Base-by-base conservation (phyloP, 2,888 invertebrate genomes). In the Rhingia campestris region DNA sequence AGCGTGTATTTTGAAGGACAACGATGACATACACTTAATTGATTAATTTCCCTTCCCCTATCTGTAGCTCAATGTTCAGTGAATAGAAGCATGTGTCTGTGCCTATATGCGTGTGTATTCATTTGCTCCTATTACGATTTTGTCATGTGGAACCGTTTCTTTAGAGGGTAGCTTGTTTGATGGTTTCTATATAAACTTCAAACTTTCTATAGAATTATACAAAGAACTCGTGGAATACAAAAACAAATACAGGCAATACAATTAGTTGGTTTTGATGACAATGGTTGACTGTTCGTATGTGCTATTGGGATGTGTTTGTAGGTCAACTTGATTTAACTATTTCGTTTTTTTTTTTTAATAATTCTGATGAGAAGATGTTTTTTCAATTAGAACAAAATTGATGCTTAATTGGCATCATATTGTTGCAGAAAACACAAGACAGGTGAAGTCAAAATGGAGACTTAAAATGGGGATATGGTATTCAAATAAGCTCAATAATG, bases 311-410 rank as follows among this genome's bases (percentile, higher is more conserved):
- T 67, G 35, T 39, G 37, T 64, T 81, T 81, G 72, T 81, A 76
- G 81, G 81, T 81, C 81, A 81, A 81, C 75, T 81, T 70, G 58
- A 81, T 81, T 75, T 64, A 81, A 66, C 45, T 59, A 61, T 58
- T 72, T 39, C 33, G 41, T 58, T 39, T 47, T 37, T 63, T 59
- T 70, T 10, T 22, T 47, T 30, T 41, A 53, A 75, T 75, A 63
- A 56, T 37, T 58, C 30, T 35, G n/a, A 63, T 30, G 47, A 45
- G 74, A 56, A 76, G 76, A 81, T 76, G 53, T 76, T 81, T 76
- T 72, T 2, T 81, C 76, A 81, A 81, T 76, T 81, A 76, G 76
- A 76, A 54, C 59, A 72, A 58, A 58, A 81, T 66, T 64, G 61
- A 14, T 70, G 70, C 45, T 1, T 69, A 75, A 70, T 81, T 69